Percentiles rank a stretch among this genome's conserved stretches.
Conservation (phyloP, 2,888 invertebrate genomes). For the Erebia palarica region DNA sequence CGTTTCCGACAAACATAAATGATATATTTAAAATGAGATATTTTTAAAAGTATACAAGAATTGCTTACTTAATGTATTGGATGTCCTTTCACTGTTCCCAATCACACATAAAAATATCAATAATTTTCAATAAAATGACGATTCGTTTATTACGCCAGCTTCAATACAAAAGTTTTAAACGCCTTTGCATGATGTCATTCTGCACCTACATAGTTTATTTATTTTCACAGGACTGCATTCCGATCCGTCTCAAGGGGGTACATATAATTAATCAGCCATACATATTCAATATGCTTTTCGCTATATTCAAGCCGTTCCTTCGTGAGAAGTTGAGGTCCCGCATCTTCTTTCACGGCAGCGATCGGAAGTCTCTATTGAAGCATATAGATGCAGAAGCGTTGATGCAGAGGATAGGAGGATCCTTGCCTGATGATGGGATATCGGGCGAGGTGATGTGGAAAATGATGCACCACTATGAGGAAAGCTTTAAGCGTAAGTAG, state of each 20-base stretch:
- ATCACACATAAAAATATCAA: too few relatives aligned
- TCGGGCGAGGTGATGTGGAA: conserved; percentile 85
- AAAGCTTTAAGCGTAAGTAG: conserved; percentile 85
- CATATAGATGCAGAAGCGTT: conserved; percentile 83
- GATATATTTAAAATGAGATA: too few relatives aligned
- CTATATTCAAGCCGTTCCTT: conserved; percentile 94
- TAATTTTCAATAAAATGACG: too few relatives aligned
- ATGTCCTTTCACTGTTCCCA: too few relatives aligned
- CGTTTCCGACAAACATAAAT: too few relatives aligned
- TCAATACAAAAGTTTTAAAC: too few relatives aligned
- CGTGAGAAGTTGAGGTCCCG: conserved; percentile 91
- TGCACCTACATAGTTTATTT: not conserved
- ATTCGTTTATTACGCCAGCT: too few relatives aligned
- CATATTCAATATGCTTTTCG: conserved; percentile 92
- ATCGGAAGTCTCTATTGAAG: conserved; percentile 82
- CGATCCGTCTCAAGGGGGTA: conserved; percentile 91
- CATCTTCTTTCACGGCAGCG: conserved; percentile 88
- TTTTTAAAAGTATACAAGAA: too few relatives aligned
- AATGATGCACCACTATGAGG: conserved; percentile 85
- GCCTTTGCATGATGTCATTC: too few relatives aligned
- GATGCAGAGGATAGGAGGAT: conserved; percentile 86
- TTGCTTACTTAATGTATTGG: too few relatives aligned
- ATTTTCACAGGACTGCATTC: conserved; percentile 87
- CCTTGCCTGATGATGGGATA: conserved; percentile 83
- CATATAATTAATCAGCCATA: conserved; percentile 94